Percentiles rank a stretch among this genome's conserved stretches.
Conservation (phyloP, 2,797 vertebrate species). For the Pseudopleuronectes americanus region DNA sequence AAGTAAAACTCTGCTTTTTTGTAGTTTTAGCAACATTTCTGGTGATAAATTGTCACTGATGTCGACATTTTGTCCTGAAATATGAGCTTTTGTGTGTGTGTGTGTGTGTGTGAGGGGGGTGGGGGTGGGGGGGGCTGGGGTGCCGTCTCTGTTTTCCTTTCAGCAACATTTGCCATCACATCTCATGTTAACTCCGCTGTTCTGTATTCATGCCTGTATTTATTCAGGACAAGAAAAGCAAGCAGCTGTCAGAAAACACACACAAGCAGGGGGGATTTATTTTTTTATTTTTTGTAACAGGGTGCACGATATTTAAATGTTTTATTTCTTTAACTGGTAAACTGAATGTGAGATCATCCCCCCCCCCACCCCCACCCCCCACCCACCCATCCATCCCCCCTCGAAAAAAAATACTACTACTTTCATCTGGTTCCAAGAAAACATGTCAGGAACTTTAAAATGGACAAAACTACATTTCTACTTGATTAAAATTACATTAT, state of each 20-base stretch:
- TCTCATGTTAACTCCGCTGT: slow-evolving; percentile 13
- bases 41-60: slow-evolving; percentile 5
- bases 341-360: slow-evolving; percentile 1
- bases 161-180: neutral
- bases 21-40: slow-evolving; percentile 15
- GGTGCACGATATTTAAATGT: slow-evolving; percentile 3
- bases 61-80: slow-evolving; percentile 15
- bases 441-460: neutral
- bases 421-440: slow-evolving; percentile 1
- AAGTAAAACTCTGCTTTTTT: slow-evolving; percentile 35
- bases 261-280: neutral
- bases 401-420: neutral
- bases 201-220: slow-evolving; percentile 12
- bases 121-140: neutral
- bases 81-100: slow-evolving; percentile 6
- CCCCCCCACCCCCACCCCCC: too few species aligned
- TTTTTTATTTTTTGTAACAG: slow-evolving; percentile 4
- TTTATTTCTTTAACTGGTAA: slow-evolving; percentile 7
- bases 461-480: neutral
- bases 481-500: neutral
- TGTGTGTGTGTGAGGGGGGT: too few species aligned
- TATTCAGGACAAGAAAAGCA: slow-evolving; percentile 19
- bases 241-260: slow-evolving; percentile 25
- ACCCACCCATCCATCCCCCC: too few species aligned
- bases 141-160: slow-evolving; percentile 5